Conservation (phyloP, 2,888 invertebrate species). For the Taphrorychus bicolor region DNA sequence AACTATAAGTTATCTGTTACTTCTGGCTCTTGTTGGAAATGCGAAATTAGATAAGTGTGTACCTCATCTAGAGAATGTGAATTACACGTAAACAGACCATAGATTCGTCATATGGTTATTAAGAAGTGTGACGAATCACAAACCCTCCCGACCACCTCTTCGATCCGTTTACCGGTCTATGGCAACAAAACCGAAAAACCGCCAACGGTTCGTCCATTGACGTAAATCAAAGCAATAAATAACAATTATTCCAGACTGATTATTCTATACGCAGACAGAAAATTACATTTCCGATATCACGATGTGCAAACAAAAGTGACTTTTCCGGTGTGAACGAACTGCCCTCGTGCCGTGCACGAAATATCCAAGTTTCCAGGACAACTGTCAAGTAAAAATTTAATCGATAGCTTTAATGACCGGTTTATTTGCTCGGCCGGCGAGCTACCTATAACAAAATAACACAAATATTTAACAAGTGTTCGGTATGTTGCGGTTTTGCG, state of each 20-base stretch:
- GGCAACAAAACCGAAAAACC: neutral
- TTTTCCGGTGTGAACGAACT: constrained; percentile 13
- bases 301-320: neutral
- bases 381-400: constrained; percentile 25
- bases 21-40: too few species aligned
- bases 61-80: too few species aligned
- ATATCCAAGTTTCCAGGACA: constrained; percentile 24
- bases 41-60: too few species aligned
- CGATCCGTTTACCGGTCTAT: neutral
- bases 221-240: neutral
- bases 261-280: neutral
- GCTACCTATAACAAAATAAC: neutral
- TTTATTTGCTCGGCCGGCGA: neutral
- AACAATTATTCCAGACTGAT: neutral
- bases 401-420: constrained; percentile 25
- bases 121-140: neutral
- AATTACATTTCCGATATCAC: neutral
- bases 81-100: too few species aligned
- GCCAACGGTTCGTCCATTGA: neutral
- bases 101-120: too few species aligned
- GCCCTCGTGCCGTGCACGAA: neutral
- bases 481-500: neutral
- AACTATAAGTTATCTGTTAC: too few species aligned
- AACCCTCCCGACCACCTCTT: too few species aligned
- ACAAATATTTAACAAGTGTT: constrained; percentile 1